These are phyloP conservation scores for Macrobrachium nipponense DNA, from an alignment of 1,140 invertebrate genomes.

Conservation along the genomic window DNA sequence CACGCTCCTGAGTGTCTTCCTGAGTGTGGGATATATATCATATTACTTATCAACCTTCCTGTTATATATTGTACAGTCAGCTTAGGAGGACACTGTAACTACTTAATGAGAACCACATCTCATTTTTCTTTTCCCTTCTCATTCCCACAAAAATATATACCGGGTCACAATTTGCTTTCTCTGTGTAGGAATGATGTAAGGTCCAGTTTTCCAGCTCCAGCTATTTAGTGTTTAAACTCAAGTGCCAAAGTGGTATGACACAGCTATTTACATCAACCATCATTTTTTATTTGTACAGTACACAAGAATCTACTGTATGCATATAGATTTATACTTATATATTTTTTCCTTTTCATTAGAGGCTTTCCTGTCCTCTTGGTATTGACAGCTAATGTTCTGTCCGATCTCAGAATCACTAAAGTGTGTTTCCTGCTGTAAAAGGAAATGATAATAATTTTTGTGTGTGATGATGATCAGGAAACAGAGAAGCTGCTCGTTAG, in stretches of 20 bases:
- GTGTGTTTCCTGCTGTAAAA: too few species aligned
- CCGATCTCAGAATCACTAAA: too few species aligned
- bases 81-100: too few species aligned
- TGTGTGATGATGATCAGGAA: not conserved
- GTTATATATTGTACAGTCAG: slow-evolving; percentile 4
- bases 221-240: slow-evolving; percentile 28
- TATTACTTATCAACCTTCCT: slow-evolving; percentile 15
- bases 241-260: slow-evolving; percentile 40
- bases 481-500: slow-evolving; percentile 9
- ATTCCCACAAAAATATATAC: slow-evolving; percentile 5
- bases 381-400: not conserved
- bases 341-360: not conserved
- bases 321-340: slow-evolving; percentile 5
- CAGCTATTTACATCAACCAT: slow-evolving; percentile 29
- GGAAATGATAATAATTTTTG: too few species aligned
- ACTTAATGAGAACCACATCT: too few species aligned
- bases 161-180: not conserved
- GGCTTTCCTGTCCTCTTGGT: not conserved
- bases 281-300: slow-evolving; percentile 13
- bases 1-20: slow-evolving; percentile 43
- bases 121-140: not conserved
- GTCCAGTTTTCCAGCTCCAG: not conserved
- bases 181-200: not conserved
- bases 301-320: slow-evolving; percentile 10
- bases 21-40: slow-evolving; percentile 43